Conservation (phyloP, 2,113 vertebrate genomes). For the Corvus cornix region DNA sequence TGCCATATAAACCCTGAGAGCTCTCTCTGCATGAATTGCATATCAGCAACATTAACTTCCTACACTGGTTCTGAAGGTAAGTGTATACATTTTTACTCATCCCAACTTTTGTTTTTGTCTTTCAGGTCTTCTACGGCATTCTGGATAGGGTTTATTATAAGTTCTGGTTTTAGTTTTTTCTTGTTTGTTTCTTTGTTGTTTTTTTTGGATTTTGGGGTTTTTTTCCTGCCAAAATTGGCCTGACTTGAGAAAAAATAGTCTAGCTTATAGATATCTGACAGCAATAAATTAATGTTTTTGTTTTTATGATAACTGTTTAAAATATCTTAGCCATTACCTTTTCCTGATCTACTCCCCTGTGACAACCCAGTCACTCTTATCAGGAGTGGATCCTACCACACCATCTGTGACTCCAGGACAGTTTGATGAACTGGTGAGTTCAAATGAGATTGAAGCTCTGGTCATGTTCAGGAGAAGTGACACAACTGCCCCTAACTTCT, state of each 20-base stretch:
- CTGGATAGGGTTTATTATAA: neutral
- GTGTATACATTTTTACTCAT: neutral
- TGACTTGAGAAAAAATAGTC: neutral
- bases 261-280: neutral
- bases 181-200: neutral
- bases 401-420: neutral
- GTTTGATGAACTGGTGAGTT: neutral
- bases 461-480: neutral
- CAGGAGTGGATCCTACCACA: neutral
- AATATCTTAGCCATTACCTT: neutral
- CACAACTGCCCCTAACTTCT: too few relatives aligned
- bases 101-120: neutral
- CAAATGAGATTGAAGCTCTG: neutral
- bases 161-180: neutral
- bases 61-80: neutral
- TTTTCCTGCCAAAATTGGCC: neutral
- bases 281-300: neutral
- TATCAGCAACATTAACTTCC: neutral
- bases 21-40: neutral
- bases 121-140: neutral
- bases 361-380: neutral
- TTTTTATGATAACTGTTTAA: neutral
- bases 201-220: rapidly evolving
- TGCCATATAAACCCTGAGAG: neutral
- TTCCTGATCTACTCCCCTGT: neutral